These are phyloP conservation scores for Ploceus nigricollis DNA, from an alignment of 2,113 vertebrate species.

Conservation along the genomic window DNA sequence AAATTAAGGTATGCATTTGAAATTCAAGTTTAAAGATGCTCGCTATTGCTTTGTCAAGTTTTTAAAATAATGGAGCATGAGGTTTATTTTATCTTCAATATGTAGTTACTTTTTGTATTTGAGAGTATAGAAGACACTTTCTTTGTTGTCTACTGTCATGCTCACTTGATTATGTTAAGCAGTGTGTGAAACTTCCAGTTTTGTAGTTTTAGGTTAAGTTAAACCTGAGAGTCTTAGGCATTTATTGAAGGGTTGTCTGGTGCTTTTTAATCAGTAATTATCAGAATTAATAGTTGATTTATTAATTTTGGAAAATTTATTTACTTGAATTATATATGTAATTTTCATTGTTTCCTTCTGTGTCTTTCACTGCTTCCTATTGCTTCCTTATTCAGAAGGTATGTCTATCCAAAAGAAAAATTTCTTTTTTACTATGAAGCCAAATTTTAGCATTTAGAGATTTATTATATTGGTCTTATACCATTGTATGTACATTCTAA, in stretches of 20 bases:
- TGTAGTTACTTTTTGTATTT: not conserved
- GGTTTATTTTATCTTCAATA: not conserved
- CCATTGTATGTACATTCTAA: not conserved
- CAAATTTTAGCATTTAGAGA: not conserved
- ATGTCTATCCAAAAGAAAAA: conserved; percentile 71
- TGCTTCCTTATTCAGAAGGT: conserved; percentile 93
- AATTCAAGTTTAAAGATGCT: not conserved
- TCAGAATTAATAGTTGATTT: not conserved
- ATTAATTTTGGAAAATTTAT: not conserved
- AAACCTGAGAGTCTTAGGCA: not conserved
- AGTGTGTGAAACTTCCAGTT: not conserved
- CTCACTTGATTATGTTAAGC: not conserved
- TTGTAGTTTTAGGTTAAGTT: not conserved
- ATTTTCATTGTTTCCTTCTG: conserved; percentile 77
- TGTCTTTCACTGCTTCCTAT: conserved; percentile 82
- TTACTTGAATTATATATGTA: conserved; percentile 26
- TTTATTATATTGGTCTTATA: not conserved
- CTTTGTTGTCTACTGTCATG: not conserved
- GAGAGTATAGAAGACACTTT: not conserved
- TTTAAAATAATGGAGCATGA: not conserved
- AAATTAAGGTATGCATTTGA: not conserved
- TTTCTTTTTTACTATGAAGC: not conserved
- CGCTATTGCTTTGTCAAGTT: not conserved
- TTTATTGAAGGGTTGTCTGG: not conserved
- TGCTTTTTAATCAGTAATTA: not conserved